Conservation (phyloP, 2,888 invertebrate genomes). For the Temnothorax unifasciatus region DNA sequence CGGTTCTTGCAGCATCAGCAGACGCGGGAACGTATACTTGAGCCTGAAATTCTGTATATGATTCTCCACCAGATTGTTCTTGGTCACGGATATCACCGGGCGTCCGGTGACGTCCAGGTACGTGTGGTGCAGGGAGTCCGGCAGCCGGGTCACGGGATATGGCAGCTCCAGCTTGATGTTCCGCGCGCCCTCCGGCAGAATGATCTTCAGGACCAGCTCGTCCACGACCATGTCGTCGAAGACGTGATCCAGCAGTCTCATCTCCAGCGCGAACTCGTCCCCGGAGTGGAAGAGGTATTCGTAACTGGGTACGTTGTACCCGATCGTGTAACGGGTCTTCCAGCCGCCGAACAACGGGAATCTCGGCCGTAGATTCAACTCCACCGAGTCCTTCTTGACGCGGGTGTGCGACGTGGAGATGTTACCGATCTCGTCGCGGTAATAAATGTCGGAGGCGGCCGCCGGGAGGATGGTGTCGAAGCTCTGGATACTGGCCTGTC, state of each 20-base stretch:
- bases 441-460: slow-evolving; percentile 98
- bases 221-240: slow-evolving; percentile 99
- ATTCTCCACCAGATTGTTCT: slow-evolving; percentile 96
- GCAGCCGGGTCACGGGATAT: slow-evolving; percentile 91
- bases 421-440: slow-evolving; percentile 99
- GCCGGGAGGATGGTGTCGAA: slow-evolving; percentile 96
- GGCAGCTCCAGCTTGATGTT: slow-evolving; percentile 94
- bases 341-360: slow-evolving; percentile 99
- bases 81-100: slow-evolving; percentile 93
- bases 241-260: slow-evolving; percentile 98
- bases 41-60: slow-evolving; percentile 98
- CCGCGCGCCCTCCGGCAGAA: slow-evolving; percentile 97
- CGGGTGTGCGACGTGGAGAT: slow-evolving; percentile 98
- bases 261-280: slow-evolving; percentile 94
- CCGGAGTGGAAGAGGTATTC: slow-evolving; percentile 96
- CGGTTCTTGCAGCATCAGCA: slow-evolving; percentile 97
- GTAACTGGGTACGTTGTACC: slow-evolving; percentile 99
- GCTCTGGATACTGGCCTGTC: slow-evolving; percentile 95
- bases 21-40: slow-evolving; percentile 94
- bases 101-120: slow-evolving; percentile 98
- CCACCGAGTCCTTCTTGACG: slow-evolving; percentile 95
- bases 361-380: slow-evolving; percentile 97
- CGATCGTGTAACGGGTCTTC: slow-evolving; percentile 98
- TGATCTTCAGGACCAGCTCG: slow-evolving; percentile 94
- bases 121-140: slow-evolving; percentile 94